Evolutionary conservation across 1,140 invertebrate genomes (phyloP).

Genomic region (Neodiprion fabricii): DNA sequence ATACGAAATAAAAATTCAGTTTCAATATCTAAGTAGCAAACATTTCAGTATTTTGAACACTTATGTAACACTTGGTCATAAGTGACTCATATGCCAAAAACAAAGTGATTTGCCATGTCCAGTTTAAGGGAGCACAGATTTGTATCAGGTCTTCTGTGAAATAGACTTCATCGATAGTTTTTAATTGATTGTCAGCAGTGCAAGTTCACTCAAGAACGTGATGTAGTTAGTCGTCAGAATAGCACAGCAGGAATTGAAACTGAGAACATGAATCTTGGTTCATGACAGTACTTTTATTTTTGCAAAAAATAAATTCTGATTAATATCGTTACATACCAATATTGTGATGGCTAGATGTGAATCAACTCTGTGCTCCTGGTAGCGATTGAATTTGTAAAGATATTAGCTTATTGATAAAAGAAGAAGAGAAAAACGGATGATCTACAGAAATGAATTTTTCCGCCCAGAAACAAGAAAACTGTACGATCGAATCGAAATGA

Average conservation of each 20-base stretch:
- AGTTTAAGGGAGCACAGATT: conserved; percentile 20
- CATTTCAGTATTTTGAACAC: not conserved
- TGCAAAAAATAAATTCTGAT: no score
- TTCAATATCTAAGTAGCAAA: not conserved
- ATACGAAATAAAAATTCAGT: not conserved
- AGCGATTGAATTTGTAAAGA: conserved; percentile 7
- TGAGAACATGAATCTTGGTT: not conserved
- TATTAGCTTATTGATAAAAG: conserved; percentile 6
- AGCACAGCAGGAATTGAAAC: not conserved
- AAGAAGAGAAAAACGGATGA: conserved; percentile 1
- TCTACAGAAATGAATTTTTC: conserved; percentile 2
- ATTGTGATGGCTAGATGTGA: not conserved
- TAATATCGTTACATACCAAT: no score
- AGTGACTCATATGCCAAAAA: conserved; percentile 28
- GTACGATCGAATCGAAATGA: conserved; percentile 42
- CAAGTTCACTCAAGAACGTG: conserved; percentile 14
- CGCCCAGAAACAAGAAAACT: conserved; percentile 31
- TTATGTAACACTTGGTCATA: not conserved
- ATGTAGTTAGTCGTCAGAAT: not conserved
- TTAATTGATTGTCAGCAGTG: conserved; percentile 15
- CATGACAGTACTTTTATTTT: no score
- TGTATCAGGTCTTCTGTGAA: conserved; percentile 17
- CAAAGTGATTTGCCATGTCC: conserved; percentile 36
- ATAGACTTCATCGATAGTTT: conserved; percentile 22
- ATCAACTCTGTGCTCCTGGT: not conserved